These are phyloP conservation scores for Hydrotaea diabolus DNA, from an alignment of 2,888 invertebrate genomes.

Conservation along the genomic window DNA sequence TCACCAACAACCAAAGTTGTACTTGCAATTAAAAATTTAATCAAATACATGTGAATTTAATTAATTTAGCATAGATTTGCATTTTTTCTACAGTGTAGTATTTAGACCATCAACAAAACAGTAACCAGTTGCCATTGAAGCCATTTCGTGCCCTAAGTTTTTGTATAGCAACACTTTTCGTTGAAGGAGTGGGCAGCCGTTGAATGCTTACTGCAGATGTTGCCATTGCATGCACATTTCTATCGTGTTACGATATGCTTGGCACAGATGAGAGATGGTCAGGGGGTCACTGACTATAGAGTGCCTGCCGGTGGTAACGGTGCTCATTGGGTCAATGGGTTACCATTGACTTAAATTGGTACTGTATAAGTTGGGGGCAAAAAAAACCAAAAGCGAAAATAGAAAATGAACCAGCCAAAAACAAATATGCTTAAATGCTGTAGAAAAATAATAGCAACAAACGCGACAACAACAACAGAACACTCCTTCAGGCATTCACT, in stretches of 20 bases:
- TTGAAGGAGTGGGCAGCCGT: too few species aligned
- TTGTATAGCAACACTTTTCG: too few species aligned
- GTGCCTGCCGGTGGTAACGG: background rate
- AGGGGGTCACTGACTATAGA: too few species aligned
- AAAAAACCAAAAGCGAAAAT: conserved; percentile 22
- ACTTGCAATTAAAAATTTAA: too few species aligned
- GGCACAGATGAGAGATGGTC: too few species aligned
- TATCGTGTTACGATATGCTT: background rate
- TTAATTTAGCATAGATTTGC: too few species aligned
- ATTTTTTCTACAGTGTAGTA: too few species aligned
- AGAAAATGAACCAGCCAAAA: conserved; percentile 32
- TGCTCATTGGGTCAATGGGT: conserved; percentile 66
- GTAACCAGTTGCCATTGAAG: too few species aligned
- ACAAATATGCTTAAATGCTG: conserved; percentile 28
- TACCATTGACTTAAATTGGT: conserved; percentile 67
- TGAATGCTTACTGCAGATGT: background rate
- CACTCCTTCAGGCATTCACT: background rate
- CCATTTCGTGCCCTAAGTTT: too few species aligned
- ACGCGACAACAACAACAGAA: background rate
- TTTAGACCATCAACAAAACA: too few species aligned
- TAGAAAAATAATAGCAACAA: conserved; percentile 10
- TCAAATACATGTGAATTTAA: too few species aligned
- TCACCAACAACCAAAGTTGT: too few species aligned
- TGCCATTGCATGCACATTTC: background rate
- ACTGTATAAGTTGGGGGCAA: conserved; percentile 58